phyloP scores from a whole-genome alignment of 2,797 vertebrate genomes.

The Hozukius guyotensis region DNA sequence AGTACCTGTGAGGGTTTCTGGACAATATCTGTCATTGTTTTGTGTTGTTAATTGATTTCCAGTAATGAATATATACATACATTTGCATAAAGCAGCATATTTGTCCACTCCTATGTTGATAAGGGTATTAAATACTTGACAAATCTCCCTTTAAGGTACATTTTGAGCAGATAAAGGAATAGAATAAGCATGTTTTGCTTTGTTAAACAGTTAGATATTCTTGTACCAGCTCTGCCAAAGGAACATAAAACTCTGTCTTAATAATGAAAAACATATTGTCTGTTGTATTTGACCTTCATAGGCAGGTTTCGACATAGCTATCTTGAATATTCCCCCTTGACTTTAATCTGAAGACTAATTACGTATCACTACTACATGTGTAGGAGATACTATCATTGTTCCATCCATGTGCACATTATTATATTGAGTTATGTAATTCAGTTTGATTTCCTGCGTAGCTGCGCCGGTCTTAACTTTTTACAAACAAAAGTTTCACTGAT shows the following conservation, averaged over 20 bases:
- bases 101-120: too few species aligned
- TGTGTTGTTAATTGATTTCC: too few species aligned
- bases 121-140: too few species aligned
- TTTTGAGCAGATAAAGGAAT: not conserved
- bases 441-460: slow-evolving; percentile 41
- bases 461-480: slow-evolving; percentile 25
- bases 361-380: not conserved
- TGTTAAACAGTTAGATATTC: too few species aligned
- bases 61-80: too few species aligned
- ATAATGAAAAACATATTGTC: not conserved
- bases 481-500: slow-evolving; percentile 33
- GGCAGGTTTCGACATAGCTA: not conserved
- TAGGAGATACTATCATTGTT: slow-evolving; percentile 45
- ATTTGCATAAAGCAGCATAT: too few species aligned
- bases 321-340: not conserved
- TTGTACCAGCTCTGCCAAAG: too few species aligned
- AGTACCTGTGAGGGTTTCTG: too few species aligned
- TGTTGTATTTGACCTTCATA: not conserved
- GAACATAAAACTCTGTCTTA: too few species aligned
- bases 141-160: too few species aligned
- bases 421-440: slow-evolving; percentile 45
- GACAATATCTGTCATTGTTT: too few species aligned
- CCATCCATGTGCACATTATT: slow-evolving; percentile 40
- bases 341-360: not conserved
- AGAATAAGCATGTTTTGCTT: not conserved